A percentile compares a stretch with the other conserved stretches of the same genome.
Conservation (phyloP, 2,888 invertebrate genomes). For the Cheiracanthium punctorium region DNA sequence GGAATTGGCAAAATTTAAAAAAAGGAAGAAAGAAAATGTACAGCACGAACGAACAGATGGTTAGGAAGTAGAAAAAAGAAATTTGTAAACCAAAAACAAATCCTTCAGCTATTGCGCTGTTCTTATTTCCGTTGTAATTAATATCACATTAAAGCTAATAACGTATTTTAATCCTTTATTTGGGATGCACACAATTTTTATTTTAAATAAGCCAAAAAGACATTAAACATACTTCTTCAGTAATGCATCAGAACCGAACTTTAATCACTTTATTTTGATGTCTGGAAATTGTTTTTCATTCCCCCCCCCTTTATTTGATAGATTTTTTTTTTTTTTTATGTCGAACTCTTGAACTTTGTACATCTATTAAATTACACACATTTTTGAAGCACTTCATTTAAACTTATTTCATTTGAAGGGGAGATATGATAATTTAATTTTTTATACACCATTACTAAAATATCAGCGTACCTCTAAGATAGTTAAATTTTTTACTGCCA, state of each 20-base stretch:
- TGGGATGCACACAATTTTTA: conserved; percentile 44
- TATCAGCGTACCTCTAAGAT: too few relatives aligned
- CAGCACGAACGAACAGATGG: conserved; percentile 40
- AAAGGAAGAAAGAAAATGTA: conserved; percentile 21
- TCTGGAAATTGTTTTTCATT: too few relatives aligned
- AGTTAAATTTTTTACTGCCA: too few relatives aligned
- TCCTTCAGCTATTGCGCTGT: conserved; percentile 56
- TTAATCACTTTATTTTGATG: conserved; percentile 44
- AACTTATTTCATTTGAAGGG: too few relatives aligned
- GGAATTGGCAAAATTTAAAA: not conserved
- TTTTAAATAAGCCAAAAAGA: conserved; percentile 45
- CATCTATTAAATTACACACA: too few relatives aligned
- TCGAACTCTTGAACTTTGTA: too few relatives aligned
- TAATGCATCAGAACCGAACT: conserved; percentile 12
- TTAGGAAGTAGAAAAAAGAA: conserved; percentile 53
- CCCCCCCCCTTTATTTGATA: too few relatives aligned
- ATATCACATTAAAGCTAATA: conserved; percentile 70
- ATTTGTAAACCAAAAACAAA: conserved; percentile 57
- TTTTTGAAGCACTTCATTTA: too few relatives aligned
- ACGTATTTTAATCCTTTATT: conserved; percentile 62
- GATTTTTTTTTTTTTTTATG: too few relatives aligned
- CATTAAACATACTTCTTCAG: conserved; percentile 41
- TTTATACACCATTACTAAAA: too few relatives aligned
- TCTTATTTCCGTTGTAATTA: conserved; percentile 62
- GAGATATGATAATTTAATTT: too few relatives aligned